phyloP scores from a whole-genome alignment of 2,113 vertebrate species.

The Sylvietta virens region DNA sequence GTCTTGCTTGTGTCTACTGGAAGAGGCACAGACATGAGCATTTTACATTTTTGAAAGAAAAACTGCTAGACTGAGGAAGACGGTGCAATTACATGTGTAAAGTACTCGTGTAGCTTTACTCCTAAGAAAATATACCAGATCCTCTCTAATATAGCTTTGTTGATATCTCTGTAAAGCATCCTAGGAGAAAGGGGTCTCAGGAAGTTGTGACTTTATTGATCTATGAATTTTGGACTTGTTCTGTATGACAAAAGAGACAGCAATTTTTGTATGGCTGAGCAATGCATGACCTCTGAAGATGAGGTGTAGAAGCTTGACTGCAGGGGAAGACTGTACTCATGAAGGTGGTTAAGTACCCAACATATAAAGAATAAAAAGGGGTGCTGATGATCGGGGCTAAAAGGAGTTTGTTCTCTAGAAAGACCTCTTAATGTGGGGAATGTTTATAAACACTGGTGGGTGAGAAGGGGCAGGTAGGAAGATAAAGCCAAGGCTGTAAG shows the following conservation, averaged over 20 bases:
- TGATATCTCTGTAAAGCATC: neutral
- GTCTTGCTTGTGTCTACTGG: neutral
- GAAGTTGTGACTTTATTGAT: neutral
- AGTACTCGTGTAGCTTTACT: neutral
- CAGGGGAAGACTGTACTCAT: neutral
- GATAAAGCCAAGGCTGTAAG: neutral
- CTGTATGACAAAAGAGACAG: neutral
- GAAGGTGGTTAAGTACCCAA: neutral
- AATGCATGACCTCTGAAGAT: neutral
- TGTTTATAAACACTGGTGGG: neutral
- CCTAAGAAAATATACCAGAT: neutral
- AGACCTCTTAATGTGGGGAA: neutral
- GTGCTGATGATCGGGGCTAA: neutral
- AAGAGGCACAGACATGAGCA: neutral
- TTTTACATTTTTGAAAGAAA: neutral
- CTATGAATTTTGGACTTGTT: neutral
- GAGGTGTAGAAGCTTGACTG: neutral
- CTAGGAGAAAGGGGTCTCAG: neutral
- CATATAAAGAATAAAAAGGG: neutral
- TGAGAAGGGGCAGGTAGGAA: neutral
- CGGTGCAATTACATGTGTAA: neutral
- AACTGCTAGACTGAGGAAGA: neutral
- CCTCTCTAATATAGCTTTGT: neutral
- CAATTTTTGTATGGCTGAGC: neutral
- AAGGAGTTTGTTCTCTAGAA: neutral